Base-by-base conservation (phyloP, 2,888 invertebrate species). In the Rhagium mordax region DNA sequence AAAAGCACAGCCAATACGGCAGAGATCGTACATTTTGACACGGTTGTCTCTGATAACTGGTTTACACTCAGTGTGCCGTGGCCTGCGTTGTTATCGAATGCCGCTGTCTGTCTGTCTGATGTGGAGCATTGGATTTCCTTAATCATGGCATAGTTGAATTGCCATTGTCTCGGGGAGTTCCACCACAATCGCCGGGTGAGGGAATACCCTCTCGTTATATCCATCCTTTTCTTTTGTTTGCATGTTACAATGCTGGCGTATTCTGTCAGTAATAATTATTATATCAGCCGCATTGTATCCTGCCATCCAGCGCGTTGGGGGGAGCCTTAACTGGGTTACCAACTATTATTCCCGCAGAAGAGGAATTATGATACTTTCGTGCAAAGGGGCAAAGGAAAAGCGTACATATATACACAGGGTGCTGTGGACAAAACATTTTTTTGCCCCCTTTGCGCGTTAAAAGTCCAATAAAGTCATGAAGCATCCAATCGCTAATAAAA, bases 101-200 rank as follows among this genome's bases (percentile, higher is more conserved):
- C 18, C 47, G 53, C 69, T 53, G 74, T 70, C 72, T 61, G 61
- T 66, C 71, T 65, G 70, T 71, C 71, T 53, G 55, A 48, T 71
- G 47, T 68, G 20, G 60, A 67, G 64, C 21, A 53, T 73, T 73
- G 60, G 74, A 70, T 75, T 75, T 59, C 69, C 72, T 73, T 71
- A 74, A 74, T 77, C 73, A 67, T 64, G 55, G 48, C 70, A 74
- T 57, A 67, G 74, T 71, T 60, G 70, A 70, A 60, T 64, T 64
- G 59, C 70, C 61, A 66, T 66, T 67, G 67, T 71, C 70, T 70
- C 55, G 61, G 57, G 66, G 66, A 70, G 62, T 60, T 69, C 2
- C 18, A n/a, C 67, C 41, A 20, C 47, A 60, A 49, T 51, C 21
- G 69, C 21, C 4, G 69, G 69, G 69, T 10, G 51, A 51, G 51